Evolutionary conservation across 2,797 vertebrate species (phyloP).

Genomic region (Gymnothorax reevesii): DNA sequence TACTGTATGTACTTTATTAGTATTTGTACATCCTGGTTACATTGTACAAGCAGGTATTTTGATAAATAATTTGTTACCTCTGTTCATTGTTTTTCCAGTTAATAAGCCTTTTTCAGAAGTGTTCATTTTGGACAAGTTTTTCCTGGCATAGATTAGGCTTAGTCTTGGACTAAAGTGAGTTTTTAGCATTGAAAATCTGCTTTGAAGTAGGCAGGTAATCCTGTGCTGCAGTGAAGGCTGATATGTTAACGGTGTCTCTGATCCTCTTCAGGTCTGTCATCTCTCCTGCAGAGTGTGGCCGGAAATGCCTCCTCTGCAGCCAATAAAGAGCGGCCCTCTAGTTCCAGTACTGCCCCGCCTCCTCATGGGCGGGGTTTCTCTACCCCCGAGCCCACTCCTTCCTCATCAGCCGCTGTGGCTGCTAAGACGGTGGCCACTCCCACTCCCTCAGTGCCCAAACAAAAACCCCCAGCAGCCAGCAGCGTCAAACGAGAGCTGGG

Average conservation of each 20-base stretch:
- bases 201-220: slow-evolving; percentile 5
- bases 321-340: slow-evolving; percentile 43
- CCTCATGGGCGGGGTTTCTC: slow-evolving; percentile 37
- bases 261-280: slow-evolving; percentile 83
- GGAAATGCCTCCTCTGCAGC: slow-evolving; percentile 55
- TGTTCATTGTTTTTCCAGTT: neutral
- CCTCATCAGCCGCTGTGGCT: slow-evolving; percentile 69
- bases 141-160: neutral
- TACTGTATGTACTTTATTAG: neutral
- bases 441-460: slow-evolving; percentile 70
- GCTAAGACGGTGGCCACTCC: slow-evolving; percentile 76
- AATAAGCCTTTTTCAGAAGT: neutral
- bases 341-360: slow-evolving; percentile 42
- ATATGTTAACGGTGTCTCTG: slow-evolving; percentile 12
- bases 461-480: slow-evolving; percentile 55
- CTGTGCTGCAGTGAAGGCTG: slow-evolving; percentile 41
- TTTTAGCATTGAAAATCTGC: no score
- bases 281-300: slow-evolving; percentile 89
- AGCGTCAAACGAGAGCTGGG: slow-evolving; percentile 61
- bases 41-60: neutral
- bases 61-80: neutral
- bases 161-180: no score
- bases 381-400: slow-evolving; percentile 65
- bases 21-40: neutral
- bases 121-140: neutral